Evolutionary conservation across 2,797 vertebrate genomes (phyloP).

Genomic region (Artibeus lituratus): DNA sequence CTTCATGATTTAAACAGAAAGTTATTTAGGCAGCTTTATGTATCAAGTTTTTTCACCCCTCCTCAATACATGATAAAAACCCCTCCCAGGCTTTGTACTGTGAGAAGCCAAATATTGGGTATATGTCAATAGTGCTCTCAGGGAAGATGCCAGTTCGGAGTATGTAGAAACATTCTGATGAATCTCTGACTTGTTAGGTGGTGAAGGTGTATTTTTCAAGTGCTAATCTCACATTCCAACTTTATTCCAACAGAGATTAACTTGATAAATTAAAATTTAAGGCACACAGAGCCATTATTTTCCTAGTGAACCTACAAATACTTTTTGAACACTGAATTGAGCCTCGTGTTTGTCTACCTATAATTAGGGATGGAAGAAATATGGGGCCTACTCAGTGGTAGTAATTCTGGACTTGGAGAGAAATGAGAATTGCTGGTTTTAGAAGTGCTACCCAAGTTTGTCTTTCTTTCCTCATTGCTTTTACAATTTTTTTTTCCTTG

Average conservation of each 20-base stretch:
- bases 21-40: background rate
- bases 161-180: background rate
- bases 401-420: background rate
- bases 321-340: background rate
- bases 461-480: background rate
- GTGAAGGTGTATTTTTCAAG: slow-evolving; percentile 33
- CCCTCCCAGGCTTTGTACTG: background rate
- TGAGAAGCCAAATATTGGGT: slow-evolving; percentile 5
- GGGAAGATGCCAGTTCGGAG: slow-evolving; percentile 10
- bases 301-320: background rate
- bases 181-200: slow-evolving; percentile 7
- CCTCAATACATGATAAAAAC: background rate
- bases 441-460: background rate
- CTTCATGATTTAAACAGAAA: slow-evolving; percentile 21
- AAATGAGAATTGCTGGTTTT: background rate
- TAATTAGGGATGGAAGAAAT: background rate
- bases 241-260: slow-evolving; percentile 37
- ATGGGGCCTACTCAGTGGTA: background rate
- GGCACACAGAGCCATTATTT: background rate
- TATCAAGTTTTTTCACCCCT: background rate
- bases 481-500: background rate
- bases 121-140: background rate
- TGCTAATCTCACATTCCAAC: background rate
- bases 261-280: background rate
- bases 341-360: background rate